phyloP scores from a whole-genome alignment of 2,888 invertebrate genomes.

The Hoplodrina blanda region DNA sequence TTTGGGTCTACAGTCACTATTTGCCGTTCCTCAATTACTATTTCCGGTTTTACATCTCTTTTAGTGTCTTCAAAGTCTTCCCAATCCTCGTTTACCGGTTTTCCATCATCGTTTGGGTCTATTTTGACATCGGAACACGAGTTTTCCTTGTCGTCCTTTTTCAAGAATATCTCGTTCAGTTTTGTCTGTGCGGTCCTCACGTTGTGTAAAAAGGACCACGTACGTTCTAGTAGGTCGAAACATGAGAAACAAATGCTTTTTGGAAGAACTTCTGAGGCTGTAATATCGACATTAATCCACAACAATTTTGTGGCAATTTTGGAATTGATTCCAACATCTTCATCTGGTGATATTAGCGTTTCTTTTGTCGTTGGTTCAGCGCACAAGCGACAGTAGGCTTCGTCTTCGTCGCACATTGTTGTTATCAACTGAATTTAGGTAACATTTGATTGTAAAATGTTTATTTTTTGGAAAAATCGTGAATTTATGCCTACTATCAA shows the following conservation, averaged over 20 bases:
- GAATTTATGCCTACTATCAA: constrained; percentile 32
- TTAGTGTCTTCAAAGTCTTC: constrained; percentile 78
- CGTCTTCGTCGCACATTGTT: constrained; percentile 77
- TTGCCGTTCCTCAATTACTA: constrained; percentile 62
- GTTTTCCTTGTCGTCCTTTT: constrained; percentile 59
- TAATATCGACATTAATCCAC: constrained; percentile 85
- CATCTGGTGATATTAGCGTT: constrained; percentile 80
- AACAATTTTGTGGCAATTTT: constrained; percentile 82
- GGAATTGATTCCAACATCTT: constrained; percentile 80
- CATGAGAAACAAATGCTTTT: constrained; percentile 85
- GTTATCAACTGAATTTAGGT: constrained; percentile 44
- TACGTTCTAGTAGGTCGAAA: constrained; percentile 84
- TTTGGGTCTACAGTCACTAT: constrained; percentile 69
- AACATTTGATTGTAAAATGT: constrained; percentile 37
- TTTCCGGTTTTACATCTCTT: constrained; percentile 77
- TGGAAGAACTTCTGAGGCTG: constrained; percentile 74
- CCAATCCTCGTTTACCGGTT: constrained; percentile 82
- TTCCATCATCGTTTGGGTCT: constrained; percentile 65
- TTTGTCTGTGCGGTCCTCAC: constrained; percentile 82
- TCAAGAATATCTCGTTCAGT: constrained; percentile 72
- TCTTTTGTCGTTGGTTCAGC: constrained; percentile 82
- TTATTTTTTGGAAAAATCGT: constrained; percentile 29
- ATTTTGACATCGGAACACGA: constrained; percentile 49
- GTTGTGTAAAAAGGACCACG: constrained; percentile 83
- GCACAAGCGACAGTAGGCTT: constrained; percentile 83